phyloP scores from a whole-genome alignment of 1,140 invertebrate genomes.

The Helicoverpa zea region DNA sequence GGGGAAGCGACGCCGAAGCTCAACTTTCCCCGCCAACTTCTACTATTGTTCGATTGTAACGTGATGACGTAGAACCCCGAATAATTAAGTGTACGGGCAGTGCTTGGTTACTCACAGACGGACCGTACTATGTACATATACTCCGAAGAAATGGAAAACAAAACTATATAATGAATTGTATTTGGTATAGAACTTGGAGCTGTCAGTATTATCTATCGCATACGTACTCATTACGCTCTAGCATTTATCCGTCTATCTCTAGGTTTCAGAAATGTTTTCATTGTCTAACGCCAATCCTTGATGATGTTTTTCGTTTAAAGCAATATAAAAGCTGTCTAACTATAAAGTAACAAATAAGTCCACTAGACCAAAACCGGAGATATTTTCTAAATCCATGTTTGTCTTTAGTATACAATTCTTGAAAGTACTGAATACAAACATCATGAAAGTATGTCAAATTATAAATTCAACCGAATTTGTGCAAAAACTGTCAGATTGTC shows the following conservation, averaged over 20 bases:
- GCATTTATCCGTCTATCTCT: not conserved
- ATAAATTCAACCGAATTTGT: no score
- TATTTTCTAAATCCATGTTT: no score
- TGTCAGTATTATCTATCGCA: not conserved
- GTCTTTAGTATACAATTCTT: no score
- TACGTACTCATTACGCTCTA: not conserved
- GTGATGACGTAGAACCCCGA: conserved; percentile 44
- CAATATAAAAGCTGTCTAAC: no score
- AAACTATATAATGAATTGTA: not conserved
- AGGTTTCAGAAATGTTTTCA: not conserved
- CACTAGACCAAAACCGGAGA: no score
- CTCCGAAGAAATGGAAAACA: not conserved
- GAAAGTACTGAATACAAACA: no score
- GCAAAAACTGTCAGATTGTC: no score
- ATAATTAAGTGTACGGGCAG: conserved; percentile 36
- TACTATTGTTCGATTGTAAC: conserved; percentile 61
- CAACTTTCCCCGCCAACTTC: conserved; percentile 69
- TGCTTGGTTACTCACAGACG: not conserved
- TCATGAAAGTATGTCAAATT: no score
- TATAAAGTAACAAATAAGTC: no score
- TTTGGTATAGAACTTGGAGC: not conserved
- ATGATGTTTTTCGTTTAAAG: not conserved
- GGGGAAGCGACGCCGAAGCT: conserved; percentile 57
- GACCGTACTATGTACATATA: not conserved
- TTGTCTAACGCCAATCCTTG: not conserved